A percentile compares a stretch with the other conserved stretches of the same genome.
phyloP scores from a whole-genome alignment of 2,888 invertebrate genomes.

The Lamellibrachia satsuma region DNA sequence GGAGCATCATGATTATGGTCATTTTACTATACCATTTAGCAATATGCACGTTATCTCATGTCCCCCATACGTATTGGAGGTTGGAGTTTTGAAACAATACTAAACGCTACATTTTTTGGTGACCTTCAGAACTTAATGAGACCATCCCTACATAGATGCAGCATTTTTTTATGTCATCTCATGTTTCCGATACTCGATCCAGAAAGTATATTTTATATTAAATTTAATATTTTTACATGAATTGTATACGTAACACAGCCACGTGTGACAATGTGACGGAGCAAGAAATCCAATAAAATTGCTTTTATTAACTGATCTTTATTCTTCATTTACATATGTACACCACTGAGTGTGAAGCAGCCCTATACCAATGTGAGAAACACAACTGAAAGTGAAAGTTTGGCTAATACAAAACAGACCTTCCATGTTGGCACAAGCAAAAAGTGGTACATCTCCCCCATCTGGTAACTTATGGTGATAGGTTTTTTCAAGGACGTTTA shows the following conservation, averaged over 20 bases:
- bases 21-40: too few relatives aligned
- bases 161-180: neutral
- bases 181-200: neutral
- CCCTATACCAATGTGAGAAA: neutral
- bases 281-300: neutral
- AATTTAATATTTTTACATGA: too few relatives aligned
- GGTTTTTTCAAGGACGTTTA: too few relatives aligned
- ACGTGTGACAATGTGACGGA: neutral
- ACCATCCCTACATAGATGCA: neutral
- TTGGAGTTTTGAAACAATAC: too few relatives aligned
- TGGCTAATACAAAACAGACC: neutral
- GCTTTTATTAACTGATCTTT: constrained; percentile 8
- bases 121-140: neutral
- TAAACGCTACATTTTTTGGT: neutral
- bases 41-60: too few relatives aligned
- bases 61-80: too few relatives aligned
- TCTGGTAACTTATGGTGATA: too few relatives aligned
- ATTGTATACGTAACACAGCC: neutral
- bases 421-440: too few relatives aligned
- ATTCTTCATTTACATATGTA: neutral
- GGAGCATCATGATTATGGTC: too few relatives aligned
- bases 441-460: too few relatives aligned
- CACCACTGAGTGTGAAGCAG: neutral
- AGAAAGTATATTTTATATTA: neutral
- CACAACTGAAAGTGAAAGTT: neutral